phyloP scores from a whole-genome alignment of 1,140 invertebrate genomes.

The Leptopilina boulardi region DNA sequence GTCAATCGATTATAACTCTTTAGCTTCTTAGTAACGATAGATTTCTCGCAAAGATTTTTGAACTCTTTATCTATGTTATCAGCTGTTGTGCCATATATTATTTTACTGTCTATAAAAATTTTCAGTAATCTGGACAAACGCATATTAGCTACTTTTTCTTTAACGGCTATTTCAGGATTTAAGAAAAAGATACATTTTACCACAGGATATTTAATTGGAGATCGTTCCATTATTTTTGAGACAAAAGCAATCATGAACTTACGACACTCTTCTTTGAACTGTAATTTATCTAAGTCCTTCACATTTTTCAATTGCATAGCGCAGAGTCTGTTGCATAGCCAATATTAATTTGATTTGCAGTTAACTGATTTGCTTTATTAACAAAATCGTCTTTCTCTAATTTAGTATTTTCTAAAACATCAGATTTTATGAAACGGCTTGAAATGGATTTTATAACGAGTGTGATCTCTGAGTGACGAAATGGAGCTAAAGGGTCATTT shows the following conservation, averaged over 20 bases:
- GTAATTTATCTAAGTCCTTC: constrained; percentile 37
- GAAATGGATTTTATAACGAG: constrained; percentile 33
- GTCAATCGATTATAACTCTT: background rate
- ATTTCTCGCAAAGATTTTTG: background rate
- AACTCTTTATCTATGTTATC: background rate
- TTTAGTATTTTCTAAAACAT: constrained; percentile 37
- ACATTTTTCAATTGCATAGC: constrained; percentile 37
- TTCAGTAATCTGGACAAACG: background rate
- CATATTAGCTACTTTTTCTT: background rate
- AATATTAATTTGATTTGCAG: constrained; percentile 37
- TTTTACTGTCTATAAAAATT: background rate
- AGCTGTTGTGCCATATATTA: background rate
- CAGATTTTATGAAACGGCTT: constrained; percentile 43
- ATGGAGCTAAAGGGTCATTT: constrained; percentile 50
- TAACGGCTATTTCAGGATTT: background rate
- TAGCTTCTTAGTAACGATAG: background rate
- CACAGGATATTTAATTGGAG: constrained; percentile 21
- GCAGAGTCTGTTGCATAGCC: constrained; percentile 40
- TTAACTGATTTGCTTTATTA: constrained; percentile 36
- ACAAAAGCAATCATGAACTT: constrained; percentile 37
- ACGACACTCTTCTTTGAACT: constrained; percentile 37
- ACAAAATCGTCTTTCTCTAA: constrained; percentile 25
- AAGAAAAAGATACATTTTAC: background rate
- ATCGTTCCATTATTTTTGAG: constrained; percentile 40
- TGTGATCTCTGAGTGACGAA: constrained; percentile 45